Evolutionary conservation across 2,797 vertebrate species (phyloP).

Genomic region (Centroberyx gerrardi): DNA sequence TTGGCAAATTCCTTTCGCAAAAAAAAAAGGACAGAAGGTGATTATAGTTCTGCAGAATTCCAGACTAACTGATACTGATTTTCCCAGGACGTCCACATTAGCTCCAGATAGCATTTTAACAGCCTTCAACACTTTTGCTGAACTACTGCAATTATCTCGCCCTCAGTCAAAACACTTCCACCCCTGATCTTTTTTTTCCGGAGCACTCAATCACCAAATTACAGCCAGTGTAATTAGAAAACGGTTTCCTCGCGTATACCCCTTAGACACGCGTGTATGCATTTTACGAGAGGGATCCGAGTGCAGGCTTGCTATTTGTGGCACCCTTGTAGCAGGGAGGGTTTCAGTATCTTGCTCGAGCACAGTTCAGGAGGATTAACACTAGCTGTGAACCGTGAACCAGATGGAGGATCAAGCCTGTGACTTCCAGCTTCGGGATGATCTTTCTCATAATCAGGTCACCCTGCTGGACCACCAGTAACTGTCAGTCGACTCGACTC

Average conservation of each 20-base stretch:
- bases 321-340: slow-evolving; percentile 1
- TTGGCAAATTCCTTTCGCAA: not conserved
- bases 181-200: slow-evolving; percentile 38
- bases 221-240: slow-evolving; percentile 54
- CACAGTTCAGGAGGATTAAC: slow-evolving; percentile 67
- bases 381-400: slow-evolving; percentile 58
- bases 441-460: slow-evolving; percentile 72
- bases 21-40: slow-evolving; percentile 35
- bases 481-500: slow-evolving; percentile 46
- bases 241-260: slow-evolving; percentile 26
- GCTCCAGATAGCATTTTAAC: slow-evolving; percentile 46
- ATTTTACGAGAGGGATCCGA: slow-evolving; percentile 35
- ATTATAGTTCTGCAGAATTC: slow-evolving; percentile 24
- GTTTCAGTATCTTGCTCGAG: slow-evolving; percentile 52
- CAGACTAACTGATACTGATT: slow-evolving; percentile 8
- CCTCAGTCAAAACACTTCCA: slow-evolving; percentile 45
- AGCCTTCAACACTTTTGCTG: slow-evolving; percentile 54
- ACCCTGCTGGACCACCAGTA: slow-evolving; percentile 56
- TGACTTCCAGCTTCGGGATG: slow-evolving; percentile 49
- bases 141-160: slow-evolving; percentile 53
- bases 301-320: slow-evolving; percentile 15
- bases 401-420: slow-evolving; percentile 45
- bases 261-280: slow-evolving; percentile 36
- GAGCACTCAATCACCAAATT: slow-evolving; percentile 55
- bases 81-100: slow-evolving; percentile 28